Base-by-base conservation (phyloP, 2,113 vertebrate species). In the Amblyopsis rosae region DNA sequence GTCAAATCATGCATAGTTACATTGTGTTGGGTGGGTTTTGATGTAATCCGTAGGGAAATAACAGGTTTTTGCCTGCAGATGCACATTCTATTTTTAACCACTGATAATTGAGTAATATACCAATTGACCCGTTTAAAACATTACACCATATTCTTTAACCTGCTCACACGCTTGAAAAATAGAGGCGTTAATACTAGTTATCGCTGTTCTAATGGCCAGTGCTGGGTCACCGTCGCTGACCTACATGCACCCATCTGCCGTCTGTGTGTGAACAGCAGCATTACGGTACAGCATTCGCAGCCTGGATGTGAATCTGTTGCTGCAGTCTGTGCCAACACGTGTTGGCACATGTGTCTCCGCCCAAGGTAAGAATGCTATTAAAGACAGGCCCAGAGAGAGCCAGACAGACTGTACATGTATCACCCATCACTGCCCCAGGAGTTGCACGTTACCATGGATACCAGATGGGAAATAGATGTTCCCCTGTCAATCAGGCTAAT, bases 381-480 rank as follows among this genome's bases (percentile, higher is more conserved):
- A 80, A 72, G 46, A 75, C 59, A 35, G 51, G 10, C 59, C 45
- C 62, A 57, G 59, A 73, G 77, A 75, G 26, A 26, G 26, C 26
- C 26, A 26, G 74, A 66, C 62, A 68, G 75, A 79, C 83, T 83
- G 70, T 64, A 74, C 65, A 82, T 62, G 77, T 72, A 55, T 70
- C 66, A 62, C 78, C 72, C 79, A 72, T 66, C 67, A 54, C 79
- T 55, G 59, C 67, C 49, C 59, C 77, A 65, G 63, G 64, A 63
- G 73, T 56, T 79, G 62, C 62, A 65, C n/a, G 85, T 87, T 82
- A 15, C 80, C 60, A 84, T 82, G 78, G 86, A 11, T 82, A 87
- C 86, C 59, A 67, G 69, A 75, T 65, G 70, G 75, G 60, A 82
- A 82, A 72, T 63, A 19, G 59, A 76, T 60, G 56, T 75, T 78